Evolutionary conservation across 2,888 invertebrate genomes (phyloP).

Genomic region (Eulithis prunata): DNA sequence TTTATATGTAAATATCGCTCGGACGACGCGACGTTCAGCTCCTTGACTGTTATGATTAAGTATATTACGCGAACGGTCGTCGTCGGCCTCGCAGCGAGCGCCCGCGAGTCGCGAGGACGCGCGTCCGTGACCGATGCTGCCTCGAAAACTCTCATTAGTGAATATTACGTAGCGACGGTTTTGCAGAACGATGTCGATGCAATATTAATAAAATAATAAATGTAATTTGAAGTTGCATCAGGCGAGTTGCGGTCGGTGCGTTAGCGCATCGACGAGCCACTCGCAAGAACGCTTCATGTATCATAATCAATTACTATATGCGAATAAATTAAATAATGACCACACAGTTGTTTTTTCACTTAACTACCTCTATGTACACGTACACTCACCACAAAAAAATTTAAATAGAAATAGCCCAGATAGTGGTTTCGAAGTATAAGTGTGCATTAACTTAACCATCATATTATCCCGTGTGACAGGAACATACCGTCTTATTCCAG

Average conservation of each 20-base stretch:
- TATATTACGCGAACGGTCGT: conserved; percentile 75
- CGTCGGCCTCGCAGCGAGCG: conserved; percentile 63
- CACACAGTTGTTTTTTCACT: conserved; percentile 17
- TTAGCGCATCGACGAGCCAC: conserved; percentile 62
- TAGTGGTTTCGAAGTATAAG: no score
- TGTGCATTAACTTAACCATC: no score
- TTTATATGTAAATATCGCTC: conserved; percentile 78
- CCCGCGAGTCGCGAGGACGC: conserved; percentile 61
- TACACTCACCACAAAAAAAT: neutral
- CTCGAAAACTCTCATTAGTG: conserved; percentile 82
- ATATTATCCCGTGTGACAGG: no score
- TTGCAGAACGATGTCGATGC: conserved; percentile 77
- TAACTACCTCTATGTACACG: neutral
- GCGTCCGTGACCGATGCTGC: conserved; percentile 72
- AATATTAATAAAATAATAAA: conserved; percentile 74
- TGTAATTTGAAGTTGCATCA: conserved; percentile 74
- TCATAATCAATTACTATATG: conserved; percentile 84
- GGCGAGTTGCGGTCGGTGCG: conserved; percentile 58
- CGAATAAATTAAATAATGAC: conserved; percentile 70
- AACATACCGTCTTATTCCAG: no score
- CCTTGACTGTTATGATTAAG: conserved; percentile 81
- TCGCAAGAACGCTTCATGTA: conserved; percentile 76
- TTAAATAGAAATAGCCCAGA: no score
- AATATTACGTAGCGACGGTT: conserved; percentile 78
- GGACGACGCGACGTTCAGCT: conserved; percentile 65